Percentiles rank a stretch among this genome's conserved stretches.
phyloP scores from a whole-genome alignment of 1,140 invertebrate genomes.

The Cecropterus lyciades region DNA sequence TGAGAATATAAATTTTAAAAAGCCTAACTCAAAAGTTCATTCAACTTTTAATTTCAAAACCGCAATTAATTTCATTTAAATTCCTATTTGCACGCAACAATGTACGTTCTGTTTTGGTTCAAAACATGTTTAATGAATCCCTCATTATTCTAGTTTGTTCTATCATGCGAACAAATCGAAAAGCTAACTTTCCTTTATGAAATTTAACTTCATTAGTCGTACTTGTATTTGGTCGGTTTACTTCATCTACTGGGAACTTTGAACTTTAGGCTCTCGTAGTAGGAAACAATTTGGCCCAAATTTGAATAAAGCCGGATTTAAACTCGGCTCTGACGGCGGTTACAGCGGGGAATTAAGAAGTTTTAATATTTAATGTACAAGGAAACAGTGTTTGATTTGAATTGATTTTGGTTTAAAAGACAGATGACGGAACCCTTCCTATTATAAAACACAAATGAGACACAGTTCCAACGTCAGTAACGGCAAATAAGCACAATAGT shows the following conservation, averaged over 20 bases:
- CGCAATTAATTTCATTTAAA: background rate
- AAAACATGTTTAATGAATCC: constrained; percentile 16
- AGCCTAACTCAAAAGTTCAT: no score
- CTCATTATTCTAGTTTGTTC: constrained; percentile 28
- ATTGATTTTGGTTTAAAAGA: constrained; percentile 38
- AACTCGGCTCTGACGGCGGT: constrained; percentile 47
- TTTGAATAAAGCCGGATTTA: constrained; percentile 34
- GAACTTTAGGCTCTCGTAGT: constrained; percentile 38
- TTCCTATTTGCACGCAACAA: constrained; percentile 8
- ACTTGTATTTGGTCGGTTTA: constrained; percentile 44
- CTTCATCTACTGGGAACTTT: constrained; percentile 38
- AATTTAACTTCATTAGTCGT: constrained; percentile 49
- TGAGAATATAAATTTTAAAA: no score
- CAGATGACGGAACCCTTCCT: background rate
- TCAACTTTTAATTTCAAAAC: constrained; percentile 1
- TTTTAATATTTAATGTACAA: constrained; percentile 60
- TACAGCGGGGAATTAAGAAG: constrained; percentile 50
- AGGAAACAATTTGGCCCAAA: constrained; percentile 41
- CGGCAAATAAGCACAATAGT: no score
- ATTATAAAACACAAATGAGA: no score
- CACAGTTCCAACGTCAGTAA: no score
- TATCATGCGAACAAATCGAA: constrained; percentile 43
- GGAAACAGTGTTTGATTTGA: constrained; percentile 45
- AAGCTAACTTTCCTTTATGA: constrained; percentile 40
- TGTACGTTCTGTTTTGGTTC: constrained; percentile 4